phyloP scores from a whole-genome alignment of 1,140 invertebrate genomes.

The Aphaenogaster rudis region DNA sequence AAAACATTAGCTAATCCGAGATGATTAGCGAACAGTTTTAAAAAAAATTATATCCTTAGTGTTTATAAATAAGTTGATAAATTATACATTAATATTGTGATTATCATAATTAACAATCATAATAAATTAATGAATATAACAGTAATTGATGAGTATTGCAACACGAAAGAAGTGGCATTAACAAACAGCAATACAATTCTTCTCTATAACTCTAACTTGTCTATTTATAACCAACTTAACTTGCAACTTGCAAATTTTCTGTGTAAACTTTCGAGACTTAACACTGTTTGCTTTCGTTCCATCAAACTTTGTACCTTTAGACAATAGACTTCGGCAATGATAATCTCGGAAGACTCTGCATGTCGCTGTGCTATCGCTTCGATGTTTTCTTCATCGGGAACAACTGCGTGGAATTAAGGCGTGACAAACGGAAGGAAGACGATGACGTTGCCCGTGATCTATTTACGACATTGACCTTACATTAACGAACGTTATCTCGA shows the following conservation, averaged over 20 bases:
- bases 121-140: neutral
- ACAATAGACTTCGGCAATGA: neutral
- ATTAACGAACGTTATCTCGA: conserved; percentile 24
- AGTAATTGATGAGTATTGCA: neutral
- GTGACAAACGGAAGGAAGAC: neutral
- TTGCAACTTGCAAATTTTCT: neutral
- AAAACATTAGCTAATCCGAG: neutral
- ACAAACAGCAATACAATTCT: neutral
- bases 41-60: neutral
- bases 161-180: neutral
- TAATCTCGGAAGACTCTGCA: neutral
- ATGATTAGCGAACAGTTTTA: neutral
- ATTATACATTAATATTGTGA: neutral
- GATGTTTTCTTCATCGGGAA: neutral
- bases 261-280: neutral
- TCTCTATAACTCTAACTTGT: neutral
- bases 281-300: neutral
- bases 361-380: conserved; percentile 4
- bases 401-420: neutral
- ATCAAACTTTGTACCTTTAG: neutral
- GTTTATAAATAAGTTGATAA: neutral
- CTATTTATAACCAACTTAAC: neutral
- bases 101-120: neutral
- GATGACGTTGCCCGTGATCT: neutral
- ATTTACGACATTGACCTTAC: conserved; percentile 4